These are phyloP conservation scores for Mastomys coucha DNA, from an alignment of 2,113 vertebrate species.

Conservation along the genomic window DNA sequence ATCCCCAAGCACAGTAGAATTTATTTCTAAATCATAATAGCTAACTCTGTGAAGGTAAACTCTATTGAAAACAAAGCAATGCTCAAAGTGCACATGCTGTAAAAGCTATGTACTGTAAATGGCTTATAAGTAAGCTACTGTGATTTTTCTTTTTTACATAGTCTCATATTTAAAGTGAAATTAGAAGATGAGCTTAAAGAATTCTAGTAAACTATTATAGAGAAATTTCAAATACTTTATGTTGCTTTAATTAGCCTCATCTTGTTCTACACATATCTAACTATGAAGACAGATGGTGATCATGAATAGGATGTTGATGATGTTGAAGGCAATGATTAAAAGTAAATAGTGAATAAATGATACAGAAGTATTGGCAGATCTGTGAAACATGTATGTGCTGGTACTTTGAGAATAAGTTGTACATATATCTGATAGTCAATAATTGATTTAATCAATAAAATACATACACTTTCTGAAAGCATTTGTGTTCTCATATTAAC, in stretches of 20 bases:
- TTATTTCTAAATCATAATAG: not conserved
- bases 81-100: not conserved
- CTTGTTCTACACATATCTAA: not conserved
- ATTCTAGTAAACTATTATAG: not conserved
- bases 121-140: not conserved
- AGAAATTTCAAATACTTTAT: not conserved
- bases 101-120: not conserved
- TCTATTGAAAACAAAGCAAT: not conserved
- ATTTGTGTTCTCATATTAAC: too few relatives aligned
- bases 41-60: not conserved
- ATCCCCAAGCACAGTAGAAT: not conserved
- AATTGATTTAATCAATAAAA: not conserved
- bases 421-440: not conserved
- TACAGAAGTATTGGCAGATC: not conserved
- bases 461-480: not conserved
- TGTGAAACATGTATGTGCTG: not conserved
- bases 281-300: too few relatives aligned
- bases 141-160: not conserved
- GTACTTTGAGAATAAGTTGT: not conserved
- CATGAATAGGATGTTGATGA: not conserved
- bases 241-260: not conserved
- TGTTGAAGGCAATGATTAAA: not conserved
- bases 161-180: not conserved
- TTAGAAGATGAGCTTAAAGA: not conserved
- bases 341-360: not conserved